A percentile compares a stretch with the other conserved stretches of the same genome.
Evolutionary conservation across 2,113 vertebrate species (phyloP).

Genomic region (Pelecanus crispus): DNA sequence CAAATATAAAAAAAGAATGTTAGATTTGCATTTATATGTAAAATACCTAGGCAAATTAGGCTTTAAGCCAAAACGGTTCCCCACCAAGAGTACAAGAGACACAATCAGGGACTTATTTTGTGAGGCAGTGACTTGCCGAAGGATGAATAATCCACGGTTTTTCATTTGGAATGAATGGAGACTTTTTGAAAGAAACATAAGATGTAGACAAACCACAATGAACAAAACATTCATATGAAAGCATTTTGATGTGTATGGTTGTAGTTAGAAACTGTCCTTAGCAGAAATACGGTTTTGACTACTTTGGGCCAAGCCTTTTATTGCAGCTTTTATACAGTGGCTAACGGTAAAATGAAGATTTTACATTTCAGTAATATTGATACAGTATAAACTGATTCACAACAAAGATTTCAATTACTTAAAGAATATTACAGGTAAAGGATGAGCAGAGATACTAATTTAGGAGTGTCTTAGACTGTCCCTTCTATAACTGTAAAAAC

Average conservation of each 20-base stretch:
- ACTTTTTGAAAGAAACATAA: neutral
- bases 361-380: neutral
- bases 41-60: neutral
- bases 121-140: neutral
- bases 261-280: neutral
- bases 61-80: neutral
- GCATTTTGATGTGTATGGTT: neutral
- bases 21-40: neutral
- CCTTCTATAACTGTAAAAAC: conserved; percentile 37
- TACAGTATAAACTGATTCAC: neutral
- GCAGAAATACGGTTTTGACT: neutral
- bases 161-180: neutral
- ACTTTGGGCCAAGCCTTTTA: neutral
- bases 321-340: neutral
- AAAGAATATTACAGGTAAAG: conserved; percentile 1
- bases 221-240: neutral
- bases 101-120: neutral
- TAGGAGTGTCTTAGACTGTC: conserved; percentile 1
- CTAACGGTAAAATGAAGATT: neutral
- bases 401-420: conserved; percentile 1
- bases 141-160: neutral
- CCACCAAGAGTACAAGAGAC: neutral
- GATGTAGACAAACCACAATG: neutral
- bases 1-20: neutral
- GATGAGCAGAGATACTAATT: conserved; percentile 45